Percentiles rank a stretch among this genome's conserved stretches.
Conservation (phyloP, 2,797 vertebrate genomes). For the Spheniscus humboldti region DNA sequence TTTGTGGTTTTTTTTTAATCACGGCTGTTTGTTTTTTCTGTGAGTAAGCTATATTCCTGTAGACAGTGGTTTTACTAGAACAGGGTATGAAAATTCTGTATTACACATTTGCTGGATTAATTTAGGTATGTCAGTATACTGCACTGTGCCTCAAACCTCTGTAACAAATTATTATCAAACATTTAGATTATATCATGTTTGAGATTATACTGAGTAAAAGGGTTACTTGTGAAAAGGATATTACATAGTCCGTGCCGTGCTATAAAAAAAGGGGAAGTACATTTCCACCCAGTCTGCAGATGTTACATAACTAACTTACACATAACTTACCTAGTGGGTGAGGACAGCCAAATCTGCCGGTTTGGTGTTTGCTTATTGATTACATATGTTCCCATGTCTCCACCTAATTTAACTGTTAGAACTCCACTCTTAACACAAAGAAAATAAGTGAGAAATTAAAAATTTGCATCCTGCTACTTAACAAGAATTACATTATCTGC, state of each 20-base stretch:
- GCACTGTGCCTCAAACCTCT: neutral
- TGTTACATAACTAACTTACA: neutral
- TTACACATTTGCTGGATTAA: neutral
- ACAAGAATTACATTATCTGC: neutral
- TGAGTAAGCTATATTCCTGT: neutral
- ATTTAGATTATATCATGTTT: neutral
- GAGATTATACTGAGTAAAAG: neutral
- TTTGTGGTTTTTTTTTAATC: neutral
- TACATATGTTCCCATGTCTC: constrained; percentile 88
- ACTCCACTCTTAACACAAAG: constrained; percentile 83
- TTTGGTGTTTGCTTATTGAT: constrained; percentile 98
- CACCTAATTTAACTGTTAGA: constrained; percentile 86
- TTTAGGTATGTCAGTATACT: neutral
- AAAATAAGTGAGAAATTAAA: neutral
- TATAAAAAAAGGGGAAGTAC: neutral
- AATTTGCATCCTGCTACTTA: neutral
- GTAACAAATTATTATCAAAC: neutral
- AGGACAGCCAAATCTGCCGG: constrained; percentile 94
- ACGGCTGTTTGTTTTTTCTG: neutral
- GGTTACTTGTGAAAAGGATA: neutral
- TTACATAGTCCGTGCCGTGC: accelerated
- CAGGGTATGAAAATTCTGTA: neutral
- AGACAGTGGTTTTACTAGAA: neutral
- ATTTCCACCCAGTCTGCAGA: neutral
- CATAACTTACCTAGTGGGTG: constrained; percentile 85